Percentiles rank a stretch among this genome's conserved stretches.
phyloP scores from a whole-genome alignment of 2,888 invertebrate genomes.

The Prosapia bicincta region DNA sequence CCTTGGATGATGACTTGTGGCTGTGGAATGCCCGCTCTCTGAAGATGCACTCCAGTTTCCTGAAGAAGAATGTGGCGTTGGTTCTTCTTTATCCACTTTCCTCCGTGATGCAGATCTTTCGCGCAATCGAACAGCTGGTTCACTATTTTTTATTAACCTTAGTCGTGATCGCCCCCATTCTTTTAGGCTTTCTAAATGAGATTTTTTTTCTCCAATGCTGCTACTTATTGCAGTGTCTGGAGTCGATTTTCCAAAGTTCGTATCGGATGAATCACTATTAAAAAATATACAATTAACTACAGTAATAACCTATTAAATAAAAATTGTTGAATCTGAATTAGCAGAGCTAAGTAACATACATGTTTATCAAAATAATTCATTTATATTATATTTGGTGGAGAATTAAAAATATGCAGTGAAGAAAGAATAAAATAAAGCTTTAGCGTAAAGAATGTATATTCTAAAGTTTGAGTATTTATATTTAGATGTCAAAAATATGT shows the following conservation, averaged over 20 bases:
- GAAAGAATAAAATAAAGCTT: too few species aligned
- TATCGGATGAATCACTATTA: constrained; percentile 49
- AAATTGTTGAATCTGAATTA: too few species aligned
- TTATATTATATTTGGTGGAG: too few species aligned
- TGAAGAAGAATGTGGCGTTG: constrained; percentile 77
- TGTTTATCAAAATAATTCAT: too few species aligned
- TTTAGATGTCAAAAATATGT: too few species aligned
- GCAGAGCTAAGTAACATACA: too few species aligned
- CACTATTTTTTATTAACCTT: constrained; percentile 60
- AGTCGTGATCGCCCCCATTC: constrained; percentile 82
- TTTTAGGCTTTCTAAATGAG: constrained; percentile 76
- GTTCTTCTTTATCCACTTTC: constrained; percentile 59
- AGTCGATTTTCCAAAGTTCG: constrained; percentile 49
- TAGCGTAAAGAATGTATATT: too few species aligned
- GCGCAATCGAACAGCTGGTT: constrained; percentile 65
- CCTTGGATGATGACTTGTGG: constrained; percentile 66
- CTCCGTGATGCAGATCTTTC: constrained; percentile 58
- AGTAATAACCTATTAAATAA: too few species aligned
- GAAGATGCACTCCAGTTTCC: constrained; percentile 96
- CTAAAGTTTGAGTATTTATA: too few species aligned
- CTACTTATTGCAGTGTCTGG: constrained; percentile 23
- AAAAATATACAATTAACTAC: too few species aligned
- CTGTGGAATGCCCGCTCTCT: constrained; percentile 72
- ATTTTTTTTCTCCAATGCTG: constrained; percentile 49
- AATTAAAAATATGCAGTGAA: too few species aligned